phyloP scores from a whole-genome alignment of 1,140 invertebrate genomes.

The Coelopa frigida region DNA sequence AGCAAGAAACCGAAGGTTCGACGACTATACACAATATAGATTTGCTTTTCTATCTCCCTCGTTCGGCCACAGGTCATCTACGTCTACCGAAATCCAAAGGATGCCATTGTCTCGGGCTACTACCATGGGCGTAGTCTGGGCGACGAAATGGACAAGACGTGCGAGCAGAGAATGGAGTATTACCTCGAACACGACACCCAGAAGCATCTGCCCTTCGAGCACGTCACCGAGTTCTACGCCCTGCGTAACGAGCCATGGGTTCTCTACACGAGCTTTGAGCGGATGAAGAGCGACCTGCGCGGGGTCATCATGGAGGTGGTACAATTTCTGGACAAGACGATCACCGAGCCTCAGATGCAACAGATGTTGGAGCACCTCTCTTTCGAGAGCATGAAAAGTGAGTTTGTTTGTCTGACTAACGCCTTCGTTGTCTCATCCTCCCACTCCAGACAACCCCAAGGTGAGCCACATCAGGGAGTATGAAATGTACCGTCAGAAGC shows the following conservation, averaged over 20 bases:
- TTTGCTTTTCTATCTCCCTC: too few species aligned
- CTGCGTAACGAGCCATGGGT: constrained; percentile 61
- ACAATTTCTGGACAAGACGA: constrained; percentile 22
- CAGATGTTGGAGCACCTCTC: constrained; percentile 28
- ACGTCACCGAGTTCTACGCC: constrained; percentile 67
- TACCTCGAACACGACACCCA: not conserved
- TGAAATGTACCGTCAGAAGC: constrained; percentile 2
- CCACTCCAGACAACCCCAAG: constrained; percentile 3
- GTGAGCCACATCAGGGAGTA: constrained; percentile 10
- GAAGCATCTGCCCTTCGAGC: constrained; percentile 31
- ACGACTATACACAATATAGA: too few species aligned
- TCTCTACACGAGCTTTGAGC: constrained; percentile 75
- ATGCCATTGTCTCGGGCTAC: constrained; percentile 69
- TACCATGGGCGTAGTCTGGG: constrained; percentile 58
- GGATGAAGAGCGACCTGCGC: constrained; percentile 45
- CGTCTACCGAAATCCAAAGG: constrained; percentile 71
- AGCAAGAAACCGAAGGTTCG: constrained; percentile 50
- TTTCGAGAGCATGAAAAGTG: constrained; percentile 38
- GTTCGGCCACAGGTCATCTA: constrained; percentile 78
- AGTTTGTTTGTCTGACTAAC: not conserved
- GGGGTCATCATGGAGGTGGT: constrained; percentile 24
- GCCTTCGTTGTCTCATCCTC: not conserved
- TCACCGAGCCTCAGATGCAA: constrained; percentile 23
- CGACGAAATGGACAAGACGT: constrained; percentile 51
- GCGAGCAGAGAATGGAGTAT: not conserved